Base-by-base conservation (phyloP, 2,797 vertebrate genomes). In the Ctenochaetus hawaiiensis region DNA sequence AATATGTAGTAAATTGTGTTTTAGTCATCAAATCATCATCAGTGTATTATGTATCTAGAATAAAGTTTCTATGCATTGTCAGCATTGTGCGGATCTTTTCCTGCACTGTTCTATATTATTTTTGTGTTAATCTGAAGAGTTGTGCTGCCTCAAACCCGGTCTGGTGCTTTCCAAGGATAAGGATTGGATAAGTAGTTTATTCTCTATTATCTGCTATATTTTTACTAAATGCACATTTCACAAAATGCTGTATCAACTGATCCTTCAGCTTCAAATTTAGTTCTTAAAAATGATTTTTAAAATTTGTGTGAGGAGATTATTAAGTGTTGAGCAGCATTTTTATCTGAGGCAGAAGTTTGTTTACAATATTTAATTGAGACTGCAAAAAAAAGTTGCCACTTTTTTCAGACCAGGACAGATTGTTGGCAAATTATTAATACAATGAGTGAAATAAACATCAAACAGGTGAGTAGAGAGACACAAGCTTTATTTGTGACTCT, bases 401-500 rank as follows among this genome's bases (percentile, higher is more conserved):
- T n/a, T 34, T 22, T 16, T 63, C 48, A 52, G 67, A 37, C 34
- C 16, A 34, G 30, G 17, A 13, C 53, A 58, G 0, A 51, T 10
- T 62, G 65, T 77, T 70, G 14, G 37, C 39, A 13, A 47, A 74
- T 30, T 68, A 57, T 43, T 52, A 8, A 69, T 56, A 39, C 11
- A 14, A 51, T n/a, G 12, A 66, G 26, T 58, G 11, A 23, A 91
- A 90, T 79, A 87, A 90, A 89, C 18, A 22, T 57, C 62, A 73
- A 80, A 62, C 49, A 60, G 75, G 44, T 11, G 49, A 73, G 26
- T 73, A 60, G 80, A 82, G 83, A 90, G 82, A 88, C 74, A 68
- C 71, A 49, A 81, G 65, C 82, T 94, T 94, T 92, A 94, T 94
- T 94, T 88, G 77, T 72, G 73, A 85, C 85, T 88, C 80, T 83